Evolutionary conservation across 2,113 vertebrate genomes (phyloP).

Genomic region (Onychostruthus taczanowskii): DNA sequence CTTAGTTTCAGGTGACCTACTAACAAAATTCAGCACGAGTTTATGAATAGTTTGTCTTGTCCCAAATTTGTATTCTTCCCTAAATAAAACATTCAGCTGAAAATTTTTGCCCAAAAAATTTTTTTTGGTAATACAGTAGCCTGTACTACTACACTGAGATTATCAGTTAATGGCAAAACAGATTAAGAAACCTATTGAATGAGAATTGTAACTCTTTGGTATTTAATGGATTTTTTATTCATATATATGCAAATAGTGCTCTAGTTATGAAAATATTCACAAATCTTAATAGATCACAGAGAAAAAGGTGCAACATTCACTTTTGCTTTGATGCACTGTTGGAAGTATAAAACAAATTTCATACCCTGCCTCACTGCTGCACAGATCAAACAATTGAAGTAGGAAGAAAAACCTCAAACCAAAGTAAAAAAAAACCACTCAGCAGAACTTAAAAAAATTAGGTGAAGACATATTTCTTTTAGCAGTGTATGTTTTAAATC

Average conservation of each 20-base stretch:
- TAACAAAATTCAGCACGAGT: slow-evolving; percentile 19
- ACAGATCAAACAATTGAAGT: background rate
- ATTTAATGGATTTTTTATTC: background rate
- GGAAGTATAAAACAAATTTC: background rate
- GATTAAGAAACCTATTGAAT: background rate
- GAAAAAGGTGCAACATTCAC: background rate
- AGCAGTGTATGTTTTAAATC: background rate
- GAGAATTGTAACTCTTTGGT: background rate
- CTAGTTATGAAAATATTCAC: background rate
- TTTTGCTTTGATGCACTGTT: background rate
- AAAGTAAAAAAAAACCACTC: background rate
- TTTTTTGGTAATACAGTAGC: no score
- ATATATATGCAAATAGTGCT: background rate
- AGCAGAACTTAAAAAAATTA: background rate
- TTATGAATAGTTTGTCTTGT: slow-evolving; percentile 44
- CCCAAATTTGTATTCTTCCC: slow-evolving; percentile 17
- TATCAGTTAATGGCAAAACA: background rate
- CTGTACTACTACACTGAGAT: background rate
- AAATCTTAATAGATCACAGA: background rate
- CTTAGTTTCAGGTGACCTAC: slow-evolving; percentile 31
- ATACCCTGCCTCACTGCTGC: background rate
- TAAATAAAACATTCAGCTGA: background rate
- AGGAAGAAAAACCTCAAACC: background rate
- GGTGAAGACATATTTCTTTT: background rate
- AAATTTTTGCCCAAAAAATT: background rate